Evolutionary conservation across 2,797 vertebrate genomes (phyloP).

Genomic region (Brachyrhaphis roseni): DNA sequence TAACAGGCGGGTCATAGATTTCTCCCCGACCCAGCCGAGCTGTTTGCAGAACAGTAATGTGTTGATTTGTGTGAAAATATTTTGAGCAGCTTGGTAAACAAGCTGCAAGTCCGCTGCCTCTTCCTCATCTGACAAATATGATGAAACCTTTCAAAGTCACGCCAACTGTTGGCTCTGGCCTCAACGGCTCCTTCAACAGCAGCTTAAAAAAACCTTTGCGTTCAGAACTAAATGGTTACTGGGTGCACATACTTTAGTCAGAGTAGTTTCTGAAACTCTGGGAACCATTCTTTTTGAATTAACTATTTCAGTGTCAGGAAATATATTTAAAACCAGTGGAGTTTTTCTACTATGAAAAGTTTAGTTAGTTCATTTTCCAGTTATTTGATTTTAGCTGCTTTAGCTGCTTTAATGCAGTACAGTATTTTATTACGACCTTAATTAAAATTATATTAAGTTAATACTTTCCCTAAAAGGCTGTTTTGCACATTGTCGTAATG

Average conservation of each 20-base stretch:
- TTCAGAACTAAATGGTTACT: background rate
- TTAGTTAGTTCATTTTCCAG: background rate
- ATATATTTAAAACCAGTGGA: background rate
- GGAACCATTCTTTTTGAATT: background rate
- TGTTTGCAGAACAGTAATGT: slow-evolving; percentile 35
- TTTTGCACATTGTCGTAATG: too few species aligned
- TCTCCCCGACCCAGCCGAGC: slow-evolving; percentile 19
- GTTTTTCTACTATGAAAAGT: background rate
- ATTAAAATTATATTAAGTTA: background rate
- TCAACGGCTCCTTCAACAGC: background rate
- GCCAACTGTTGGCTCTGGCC: slow-evolving; percentile 12
- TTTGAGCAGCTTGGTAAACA: slow-evolving; percentile 33
- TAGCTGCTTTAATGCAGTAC: background rate
- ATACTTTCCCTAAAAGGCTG: too few species aligned
- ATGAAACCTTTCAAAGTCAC: slow-evolving; percentile 23
- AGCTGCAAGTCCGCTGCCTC: slow-evolving; percentile 8
- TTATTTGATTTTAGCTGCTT: background rate
- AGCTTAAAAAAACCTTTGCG: background rate
- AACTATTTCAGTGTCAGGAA: background rate
- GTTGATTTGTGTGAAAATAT: slow-evolving; percentile 42
- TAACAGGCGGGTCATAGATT: slow-evolving; percentile 26
- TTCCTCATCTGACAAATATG: slow-evolving; percentile 15
- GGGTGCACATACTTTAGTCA: background rate
- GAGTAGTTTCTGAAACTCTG: background rate
- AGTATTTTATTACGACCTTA: background rate